Evolutionary conservation across 2,113 vertebrate species (phyloP), one percentile per base, ranked within the genome.

Genomic region (Patagioenas fasciata): DNA sequence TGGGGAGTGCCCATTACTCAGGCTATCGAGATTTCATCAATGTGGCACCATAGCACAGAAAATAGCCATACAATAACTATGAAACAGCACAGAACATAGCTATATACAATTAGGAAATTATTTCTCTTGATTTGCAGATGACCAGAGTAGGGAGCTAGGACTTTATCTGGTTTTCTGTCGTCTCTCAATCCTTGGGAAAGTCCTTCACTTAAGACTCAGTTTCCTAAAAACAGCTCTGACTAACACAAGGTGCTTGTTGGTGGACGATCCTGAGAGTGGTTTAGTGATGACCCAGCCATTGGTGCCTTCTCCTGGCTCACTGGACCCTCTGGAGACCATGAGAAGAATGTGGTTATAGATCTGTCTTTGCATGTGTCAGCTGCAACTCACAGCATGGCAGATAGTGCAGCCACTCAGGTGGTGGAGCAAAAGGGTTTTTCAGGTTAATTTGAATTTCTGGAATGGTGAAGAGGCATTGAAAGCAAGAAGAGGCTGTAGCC

Each of bases 361-460:
- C 24, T 85, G 50, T 10, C 38, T 74, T 26, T 47, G 28, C 0
- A 0, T 40, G 17, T 9, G 28, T 6, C 5, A 29, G 6, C 16
- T 72, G 36, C 34, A 71, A 60, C 29, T 47, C 58, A 21, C 44
- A 65, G 25, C 0, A 0, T 6, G 50, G 16, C 40, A 53, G 26
- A n/a, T 13, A 85, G 48, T 1, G 0, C 31, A 75, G 13, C 9
- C 26, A 21, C 15, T 56, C 25, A n/a, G 8, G 5, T 62, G 15
- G 23, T 58, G 23, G 54, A 64, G n/a, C 15, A 47, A 70, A 87
- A 72, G 1, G 2, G 6, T 24, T 80, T 88, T 91, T 82, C 12
- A 54, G 40, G 36, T 50, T 66, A 29, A 66, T 86, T 85, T 90
- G 32, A 9, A 14, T 44, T 94, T 83, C 57, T 88, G 61, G 11